Percentiles rank a stretch among this genome's conserved stretches.
These are phyloP conservation scores for Chaetodon trifascialis DNA, from an alignment of 2,113 vertebrate species.

Conservation along the genomic window DNA sequence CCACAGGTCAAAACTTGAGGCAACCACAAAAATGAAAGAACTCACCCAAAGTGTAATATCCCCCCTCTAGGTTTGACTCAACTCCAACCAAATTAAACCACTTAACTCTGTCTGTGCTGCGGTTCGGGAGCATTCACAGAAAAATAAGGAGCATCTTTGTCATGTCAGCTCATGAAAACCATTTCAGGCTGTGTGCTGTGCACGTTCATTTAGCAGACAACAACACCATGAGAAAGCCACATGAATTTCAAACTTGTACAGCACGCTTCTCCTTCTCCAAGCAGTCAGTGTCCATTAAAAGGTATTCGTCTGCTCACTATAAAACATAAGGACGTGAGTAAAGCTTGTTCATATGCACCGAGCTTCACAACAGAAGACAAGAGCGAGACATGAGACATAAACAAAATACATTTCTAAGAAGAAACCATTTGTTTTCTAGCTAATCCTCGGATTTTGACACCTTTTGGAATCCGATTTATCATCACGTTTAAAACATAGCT, in stretches of 20 bases:
- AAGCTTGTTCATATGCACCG: neutral
- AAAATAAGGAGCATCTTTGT: slow-evolving; percentile 14
- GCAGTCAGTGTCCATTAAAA: slow-evolving; percentile 20
- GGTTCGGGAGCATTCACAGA: slow-evolving; percentile 16
- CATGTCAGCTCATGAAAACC: neutral
- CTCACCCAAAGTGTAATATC: slow-evolving; percentile 38
- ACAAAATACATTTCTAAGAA: neutral
- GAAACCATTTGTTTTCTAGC: neutral
- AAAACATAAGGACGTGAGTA: neutral
- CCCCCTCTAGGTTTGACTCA: slow-evolving; percentile 5
- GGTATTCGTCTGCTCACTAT: slow-evolving; percentile 1
- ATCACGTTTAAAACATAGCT: neutral
- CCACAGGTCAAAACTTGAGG: slow-evolving; percentile 12
- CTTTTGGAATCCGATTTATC: neutral
- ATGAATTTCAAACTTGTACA: slow-evolving; percentile 18
- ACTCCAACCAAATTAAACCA: slow-evolving; percentile 37
- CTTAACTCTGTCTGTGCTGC: slow-evolving; percentile 28
- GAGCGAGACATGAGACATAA: neutral
- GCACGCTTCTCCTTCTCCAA: slow-evolving; percentile 19
- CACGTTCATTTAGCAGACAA: neutral
- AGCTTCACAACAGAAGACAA: neutral
- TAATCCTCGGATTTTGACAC: neutral
- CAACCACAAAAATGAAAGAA: slow-evolving; percentile 43
- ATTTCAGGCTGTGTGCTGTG: slow-evolving; percentile 4
- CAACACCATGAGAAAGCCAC: slow-evolving; percentile 20